Percentiles rank a stretch among this genome's conserved stretches.
Evolutionary conservation across 2,113 vertebrate species (phyloP).

Genomic region (Pteruthius melanotis): DNA sequence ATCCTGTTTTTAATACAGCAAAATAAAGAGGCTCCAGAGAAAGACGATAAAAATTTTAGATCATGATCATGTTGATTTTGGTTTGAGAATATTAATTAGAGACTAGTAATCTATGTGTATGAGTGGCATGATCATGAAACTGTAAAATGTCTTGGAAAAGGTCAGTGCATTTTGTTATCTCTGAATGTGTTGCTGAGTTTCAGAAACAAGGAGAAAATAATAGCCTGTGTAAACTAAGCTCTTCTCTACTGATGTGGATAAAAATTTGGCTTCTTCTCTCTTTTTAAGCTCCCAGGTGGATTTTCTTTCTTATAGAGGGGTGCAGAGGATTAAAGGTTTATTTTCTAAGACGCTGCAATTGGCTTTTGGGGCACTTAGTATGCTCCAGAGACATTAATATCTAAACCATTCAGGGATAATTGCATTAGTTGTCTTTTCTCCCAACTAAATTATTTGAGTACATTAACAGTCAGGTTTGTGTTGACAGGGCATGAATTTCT

Average conservation of each 20-base stretch:
- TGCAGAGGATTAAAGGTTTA: slow-evolving; percentile 33
- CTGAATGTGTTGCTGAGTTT: neutral
- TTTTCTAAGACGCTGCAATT: slow-evolving; percentile 35
- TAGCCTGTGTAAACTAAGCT: neutral
- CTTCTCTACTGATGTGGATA: neutral
- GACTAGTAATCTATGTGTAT: neutral
- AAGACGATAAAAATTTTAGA: neutral
- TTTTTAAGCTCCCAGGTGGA: neutral
- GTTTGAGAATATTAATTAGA: slow-evolving; percentile 3
- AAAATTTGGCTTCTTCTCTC: neutral
- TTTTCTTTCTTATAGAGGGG: neutral
- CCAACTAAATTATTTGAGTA: slow-evolving; percentile 22
- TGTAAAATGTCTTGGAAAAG: neutral
- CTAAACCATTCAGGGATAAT: slow-evolving; percentile 33
- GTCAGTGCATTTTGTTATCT: neutral
- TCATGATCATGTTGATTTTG: neutral
- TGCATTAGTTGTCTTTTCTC: slow-evolving; percentile 48
- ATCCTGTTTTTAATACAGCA: neutral
- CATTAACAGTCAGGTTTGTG: slow-evolving; percentile 61
- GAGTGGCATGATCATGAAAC: neutral
- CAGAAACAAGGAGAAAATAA: neutral
- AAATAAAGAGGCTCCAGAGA: neutral
- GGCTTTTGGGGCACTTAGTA: slow-evolving; percentile 31
- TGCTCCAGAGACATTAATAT: slow-evolving; percentile 34
- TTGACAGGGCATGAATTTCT: slow-evolving; percentile 51